Percentiles rank a stretch among this genome's conserved stretches.
Conservation (phyloP, 1,140 invertebrate genomes). For the Ceratina calcarata region DNA sequence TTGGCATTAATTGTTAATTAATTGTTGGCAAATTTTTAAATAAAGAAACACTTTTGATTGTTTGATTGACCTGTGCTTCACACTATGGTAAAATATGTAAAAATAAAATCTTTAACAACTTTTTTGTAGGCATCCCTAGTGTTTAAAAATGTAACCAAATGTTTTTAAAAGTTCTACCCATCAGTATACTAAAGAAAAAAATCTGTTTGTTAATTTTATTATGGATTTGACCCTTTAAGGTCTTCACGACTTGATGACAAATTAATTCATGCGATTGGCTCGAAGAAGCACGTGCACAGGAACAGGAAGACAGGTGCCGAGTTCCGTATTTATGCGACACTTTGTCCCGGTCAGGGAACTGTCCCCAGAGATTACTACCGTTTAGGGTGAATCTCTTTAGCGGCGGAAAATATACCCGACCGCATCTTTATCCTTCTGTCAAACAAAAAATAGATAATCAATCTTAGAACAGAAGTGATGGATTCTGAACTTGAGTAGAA, state of each 20-base stretch:
- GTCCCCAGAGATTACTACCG: slow-evolving; percentile 15
- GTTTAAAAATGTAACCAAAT: no score
- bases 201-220: no score
- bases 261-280: not conserved
- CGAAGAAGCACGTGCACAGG: not conserved
- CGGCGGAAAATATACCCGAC: not conserved
- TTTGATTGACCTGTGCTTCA: no score
- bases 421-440: not conserved
- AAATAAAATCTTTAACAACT: no score
- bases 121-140: no score
- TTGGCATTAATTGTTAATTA: no score
- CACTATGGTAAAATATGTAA: no score
- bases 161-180: no score
- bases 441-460: not conserved
- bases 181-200: no score
- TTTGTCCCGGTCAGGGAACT: not conserved
- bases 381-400: slow-evolving; percentile 28
- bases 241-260: not conserved
- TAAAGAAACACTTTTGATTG: no score
- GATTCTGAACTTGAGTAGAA: not conserved
- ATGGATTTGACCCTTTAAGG: no score
- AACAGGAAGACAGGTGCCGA: slow-evolving; percentile 19
- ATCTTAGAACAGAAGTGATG: not conserved
- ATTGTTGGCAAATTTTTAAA: no score
- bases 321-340: slow-evolving; percentile 24